A percentile compares a stretch with the other conserved stretches of the same genome.
These are phyloP conservation scores for Bursaphelenchus okinawaensis DNA, from an alignment of 2,888 invertebrate species.

Conservation along the genomic window DNA sequence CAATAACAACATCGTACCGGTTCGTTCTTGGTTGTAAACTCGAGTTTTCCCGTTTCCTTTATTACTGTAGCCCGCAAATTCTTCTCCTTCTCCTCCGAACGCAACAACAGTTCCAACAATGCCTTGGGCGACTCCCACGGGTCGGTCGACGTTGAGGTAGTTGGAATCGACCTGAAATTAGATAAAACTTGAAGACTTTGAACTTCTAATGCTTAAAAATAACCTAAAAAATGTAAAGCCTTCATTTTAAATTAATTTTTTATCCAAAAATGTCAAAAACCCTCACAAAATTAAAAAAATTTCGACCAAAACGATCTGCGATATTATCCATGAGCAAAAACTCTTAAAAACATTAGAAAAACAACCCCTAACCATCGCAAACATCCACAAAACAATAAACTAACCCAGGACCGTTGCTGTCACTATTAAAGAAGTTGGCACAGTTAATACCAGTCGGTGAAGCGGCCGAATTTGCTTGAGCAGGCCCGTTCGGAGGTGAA, in stretches of 20 bases:
- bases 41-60: constrained; percentile 50
- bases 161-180: background rate
- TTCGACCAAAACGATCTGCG: no score
- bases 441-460: background rate
- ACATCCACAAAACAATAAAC: background rate
- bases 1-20: no score
- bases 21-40: constrained; percentile 40
- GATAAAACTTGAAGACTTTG: background rate
- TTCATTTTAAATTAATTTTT: no score
- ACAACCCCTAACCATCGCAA: no score
- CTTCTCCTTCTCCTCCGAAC: constrained; percentile 47
- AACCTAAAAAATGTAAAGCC: background rate
- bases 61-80: constrained; percentile 52
- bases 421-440: background rate
- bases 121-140: constrained; percentile 29
- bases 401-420: background rate
- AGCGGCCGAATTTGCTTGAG: background rate
- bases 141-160: background rate
- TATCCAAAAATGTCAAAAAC: no score
- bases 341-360: no score
- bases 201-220: background rate
- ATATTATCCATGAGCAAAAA: no score
- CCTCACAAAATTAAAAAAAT: no score
- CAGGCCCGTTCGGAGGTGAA: constrained; percentile 12
- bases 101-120: constrained; percentile 40